Percentiles rank a stretch among this genome's conserved stretches.
phyloP scores from a whole-genome alignment of 1,140 invertebrate species.

The Psix sp. region DNA sequence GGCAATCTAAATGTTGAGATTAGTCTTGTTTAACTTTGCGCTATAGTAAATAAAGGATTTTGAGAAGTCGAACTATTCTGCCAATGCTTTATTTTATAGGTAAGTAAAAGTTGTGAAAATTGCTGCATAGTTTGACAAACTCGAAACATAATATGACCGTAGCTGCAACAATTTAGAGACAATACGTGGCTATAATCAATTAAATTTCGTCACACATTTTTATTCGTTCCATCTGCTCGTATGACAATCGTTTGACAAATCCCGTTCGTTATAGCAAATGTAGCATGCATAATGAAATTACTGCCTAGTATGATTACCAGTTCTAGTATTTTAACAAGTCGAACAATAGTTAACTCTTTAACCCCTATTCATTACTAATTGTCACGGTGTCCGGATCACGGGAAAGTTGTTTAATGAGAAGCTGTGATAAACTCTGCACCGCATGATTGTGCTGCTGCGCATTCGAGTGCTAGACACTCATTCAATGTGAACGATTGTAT shows the following conservation, averaged over 20 bases:
- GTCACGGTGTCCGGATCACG: slow-evolving; percentile 40
- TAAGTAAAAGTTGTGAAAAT: no score
- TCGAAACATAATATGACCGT: no score
- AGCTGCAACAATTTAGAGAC: no score
- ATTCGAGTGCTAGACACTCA: slow-evolving; percentile 23
- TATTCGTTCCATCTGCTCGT: not conserved
- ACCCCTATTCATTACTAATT: slow-evolving; percentile 44
- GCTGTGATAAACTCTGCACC: slow-evolving; percentile 32
- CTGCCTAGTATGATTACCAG: slow-evolving; percentile 4
- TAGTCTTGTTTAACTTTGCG: no score
- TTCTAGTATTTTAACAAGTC: slow-evolving; percentile 20
- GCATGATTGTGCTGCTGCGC: slow-evolving; percentile 25
- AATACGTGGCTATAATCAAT: no score
- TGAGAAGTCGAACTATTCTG: no score
- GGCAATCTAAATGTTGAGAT: no score
- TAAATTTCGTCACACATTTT: not conserved
- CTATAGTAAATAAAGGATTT: no score
- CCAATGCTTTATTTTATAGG: no score
- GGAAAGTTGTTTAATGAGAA: slow-evolving; percentile 42
- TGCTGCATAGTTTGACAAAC: no score
- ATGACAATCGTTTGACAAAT: slow-evolving; percentile 19
- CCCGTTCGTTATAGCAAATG: slow-evolving; percentile 28
- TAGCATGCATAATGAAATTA: slow-evolving; percentile 35
- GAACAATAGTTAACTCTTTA: slow-evolving; percentile 46
- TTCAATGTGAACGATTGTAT: slow-evolving; percentile 36